A percentile compares a stretch with the other conserved stretches of the same genome.
These are phyloP conservation scores for Misgurnus anguillicaudatus DNA, from an alignment of 2,113 vertebrate genomes.

Conservation along the genomic window DNA sequence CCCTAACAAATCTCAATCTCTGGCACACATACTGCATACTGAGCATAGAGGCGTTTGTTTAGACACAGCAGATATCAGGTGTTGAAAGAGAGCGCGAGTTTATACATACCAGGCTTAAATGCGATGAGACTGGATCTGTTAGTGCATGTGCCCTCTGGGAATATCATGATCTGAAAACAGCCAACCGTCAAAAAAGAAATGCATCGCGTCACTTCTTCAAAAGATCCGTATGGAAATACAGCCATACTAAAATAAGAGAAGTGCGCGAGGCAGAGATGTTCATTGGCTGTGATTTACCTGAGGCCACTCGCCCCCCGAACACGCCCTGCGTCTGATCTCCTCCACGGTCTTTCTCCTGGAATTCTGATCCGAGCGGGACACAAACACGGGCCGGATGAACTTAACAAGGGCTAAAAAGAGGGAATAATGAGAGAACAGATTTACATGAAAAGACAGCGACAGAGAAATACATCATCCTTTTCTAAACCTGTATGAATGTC, in stretches of 20 bases:
- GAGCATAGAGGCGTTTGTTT: background rate
- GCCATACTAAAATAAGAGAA: too few species aligned
- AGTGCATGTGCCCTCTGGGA: constrained; percentile 87
- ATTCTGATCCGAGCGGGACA: constrained; percentile 89
- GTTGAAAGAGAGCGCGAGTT: background rate
- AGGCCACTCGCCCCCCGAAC: constrained; percentile 87
- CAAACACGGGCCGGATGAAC: constrained; percentile 90
- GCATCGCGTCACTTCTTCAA: background rate
- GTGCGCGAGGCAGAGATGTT: too few species aligned
- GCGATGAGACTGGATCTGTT: constrained; percentile 87
- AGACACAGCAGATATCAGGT: background rate
- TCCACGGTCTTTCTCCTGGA: constrained; percentile 92
- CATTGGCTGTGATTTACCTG: constrained; percentile 76
- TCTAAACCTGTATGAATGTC: too few species aligned
- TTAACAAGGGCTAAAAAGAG: constrained; percentile 84
- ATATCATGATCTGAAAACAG: constrained; percentile 84
- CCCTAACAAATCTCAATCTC: constrained; percentile 14
- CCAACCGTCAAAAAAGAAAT: constrained; percentile 12
- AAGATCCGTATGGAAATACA: too few species aligned
- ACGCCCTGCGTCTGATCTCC: constrained; percentile 86
- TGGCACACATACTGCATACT: background rate
- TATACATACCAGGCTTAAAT: constrained; percentile 84
- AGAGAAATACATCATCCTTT: too few species aligned
- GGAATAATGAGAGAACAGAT: background rate
- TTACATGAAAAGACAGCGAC: background rate